Percentiles rank a stretch among this genome's conserved stretches.
phyloP scores from a whole-genome alignment of 2,797 vertebrate species.

The Betta splendens region DNA sequence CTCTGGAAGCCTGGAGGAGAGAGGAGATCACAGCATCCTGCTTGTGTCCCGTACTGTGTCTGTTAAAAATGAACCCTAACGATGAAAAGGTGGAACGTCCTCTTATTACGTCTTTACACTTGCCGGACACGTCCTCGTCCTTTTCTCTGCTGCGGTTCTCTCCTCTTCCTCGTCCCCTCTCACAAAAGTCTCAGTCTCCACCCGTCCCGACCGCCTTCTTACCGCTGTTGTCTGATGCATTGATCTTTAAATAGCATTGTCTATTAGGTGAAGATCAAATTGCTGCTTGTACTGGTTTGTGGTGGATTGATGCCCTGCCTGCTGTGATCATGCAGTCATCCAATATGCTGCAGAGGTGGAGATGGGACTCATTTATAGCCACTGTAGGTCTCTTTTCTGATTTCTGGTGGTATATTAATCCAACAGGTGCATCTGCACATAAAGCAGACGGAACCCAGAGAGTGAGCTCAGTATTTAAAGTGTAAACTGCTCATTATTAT shows the following conservation, averaged over 20 bases:
- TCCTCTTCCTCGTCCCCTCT: neutral
- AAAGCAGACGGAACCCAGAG: no score
- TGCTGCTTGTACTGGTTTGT: neutral
- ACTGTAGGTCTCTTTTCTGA: no score
- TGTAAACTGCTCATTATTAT: no score
- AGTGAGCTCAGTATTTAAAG: no score
- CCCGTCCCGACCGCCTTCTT: conserved; percentile 27
- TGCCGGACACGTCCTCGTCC: conserved; percentile 2
- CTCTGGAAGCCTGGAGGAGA: neutral
- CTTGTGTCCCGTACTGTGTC: conserved; percentile 7
- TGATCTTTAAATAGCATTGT: conserved; percentile 23
- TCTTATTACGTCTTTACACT: conserved; percentile 28
- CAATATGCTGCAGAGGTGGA: neutral
- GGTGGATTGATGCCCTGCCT: neutral
- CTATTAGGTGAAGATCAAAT: neutral
- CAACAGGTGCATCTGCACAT: no score
- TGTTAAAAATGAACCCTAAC: conserved; percentile 10
- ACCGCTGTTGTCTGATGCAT: conserved; percentile 23
- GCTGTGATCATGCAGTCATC: conserved; percentile 12
- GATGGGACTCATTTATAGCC: neutral
- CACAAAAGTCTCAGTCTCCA: conserved; percentile 15
- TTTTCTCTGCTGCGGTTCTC: conserved; percentile 14
- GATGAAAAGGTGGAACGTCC: conserved; percentile 18
- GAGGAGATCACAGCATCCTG: conserved; percentile 7
- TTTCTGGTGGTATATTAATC: no score